phyloP scores from a whole-genome alignment of 2,888 invertebrate genomes.

The Oscheius onirici region DNA sequence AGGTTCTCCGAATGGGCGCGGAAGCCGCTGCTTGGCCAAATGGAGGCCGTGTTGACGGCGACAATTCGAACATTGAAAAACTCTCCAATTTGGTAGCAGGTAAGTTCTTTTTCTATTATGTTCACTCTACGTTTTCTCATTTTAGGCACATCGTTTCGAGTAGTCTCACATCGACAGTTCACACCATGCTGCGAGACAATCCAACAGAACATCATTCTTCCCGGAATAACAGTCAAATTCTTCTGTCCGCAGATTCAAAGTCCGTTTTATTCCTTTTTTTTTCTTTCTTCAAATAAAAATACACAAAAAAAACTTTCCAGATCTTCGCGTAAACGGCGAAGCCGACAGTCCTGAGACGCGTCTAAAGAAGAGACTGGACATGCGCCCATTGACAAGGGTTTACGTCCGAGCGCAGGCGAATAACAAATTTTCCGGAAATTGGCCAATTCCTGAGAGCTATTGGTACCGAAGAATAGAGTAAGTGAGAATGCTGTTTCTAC shows the following conservation, averaged over 20 bases:
- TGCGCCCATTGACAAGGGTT: slow-evolving; percentile 33
- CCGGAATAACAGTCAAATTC: slow-evolving; percentile 44
- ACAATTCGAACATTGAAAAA: slow-evolving; percentile 80
- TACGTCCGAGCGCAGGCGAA: slow-evolving; percentile 9
- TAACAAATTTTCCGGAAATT: slow-evolving; percentile 75
- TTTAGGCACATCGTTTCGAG: slow-evolving; percentile 43
- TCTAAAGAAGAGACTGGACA: slow-evolving; percentile 30
- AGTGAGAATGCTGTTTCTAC: no score
- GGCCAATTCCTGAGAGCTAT: slow-evolving; percentile 98
- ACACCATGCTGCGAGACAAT: slow-evolving; percentile 40
- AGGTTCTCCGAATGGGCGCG: slow-evolving; percentile 48
- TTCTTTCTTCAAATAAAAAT: no score
- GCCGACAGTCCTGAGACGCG: slow-evolving; percentile 14
- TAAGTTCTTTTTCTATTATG: slow-evolving; percentile 71
- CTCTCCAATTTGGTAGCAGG: slow-evolving; percentile 99
- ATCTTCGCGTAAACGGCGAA: slow-evolving; percentile 14
- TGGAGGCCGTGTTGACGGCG: slow-evolving; percentile 33
- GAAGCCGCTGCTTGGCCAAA: slow-evolving; percentile 5
- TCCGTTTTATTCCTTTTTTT: slow-evolving; percentile 18
- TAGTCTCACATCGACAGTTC: slow-evolving; percentile 38
- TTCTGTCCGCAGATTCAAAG: slow-evolving; percentile 39
- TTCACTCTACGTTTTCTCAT: neutral
- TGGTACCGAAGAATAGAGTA: slow-evolving; percentile 86
- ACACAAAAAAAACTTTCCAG: neutral
- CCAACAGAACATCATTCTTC: slow-evolving; percentile 6